Percentiles rank a stretch among this genome's conserved stretches.
Evolutionary conservation across 2,888 invertebrate genomes (phyloP).

Genomic region (Cylindroiulus punctatus): DNA sequence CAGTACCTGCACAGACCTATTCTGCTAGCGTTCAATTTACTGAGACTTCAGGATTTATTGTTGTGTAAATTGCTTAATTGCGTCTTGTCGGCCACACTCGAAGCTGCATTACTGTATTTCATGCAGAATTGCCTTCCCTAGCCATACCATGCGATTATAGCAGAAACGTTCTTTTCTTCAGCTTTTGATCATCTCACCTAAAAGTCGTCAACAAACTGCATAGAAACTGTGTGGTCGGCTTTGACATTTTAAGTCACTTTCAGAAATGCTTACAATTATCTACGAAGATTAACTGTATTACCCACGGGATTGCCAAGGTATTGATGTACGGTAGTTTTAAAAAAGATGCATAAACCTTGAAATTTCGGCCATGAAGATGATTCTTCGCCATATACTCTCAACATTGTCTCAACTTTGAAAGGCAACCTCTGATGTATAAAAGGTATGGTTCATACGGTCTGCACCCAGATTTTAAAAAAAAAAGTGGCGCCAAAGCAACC

Average conservation of each 20-base stretch:
- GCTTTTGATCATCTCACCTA: not conserved
- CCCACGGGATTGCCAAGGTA: too few species aligned
- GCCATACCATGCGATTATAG: not conserved
- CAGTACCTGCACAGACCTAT: too few species aligned
- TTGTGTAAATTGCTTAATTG: not conserved
- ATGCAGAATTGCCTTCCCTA: too few species aligned
- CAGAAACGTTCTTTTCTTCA: not conserved
- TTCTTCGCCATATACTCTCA: too few species aligned
- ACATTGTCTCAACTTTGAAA: too few species aligned
- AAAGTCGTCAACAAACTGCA: not conserved
- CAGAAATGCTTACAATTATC: too few species aligned
- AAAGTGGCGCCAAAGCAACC: not conserved
- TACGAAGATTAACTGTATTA: too few species aligned
- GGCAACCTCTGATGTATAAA: not conserved
- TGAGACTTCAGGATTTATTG: not conserved
- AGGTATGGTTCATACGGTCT: too few species aligned
- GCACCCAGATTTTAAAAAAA: not conserved
- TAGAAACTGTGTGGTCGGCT: not conserved
- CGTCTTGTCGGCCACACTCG: not conserved
- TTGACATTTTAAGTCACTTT: not conserved
- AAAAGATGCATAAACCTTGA: too few species aligned
- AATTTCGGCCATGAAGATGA: too few species aligned
- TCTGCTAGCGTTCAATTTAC: not conserved
- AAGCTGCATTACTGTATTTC: too few species aligned
- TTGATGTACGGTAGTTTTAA: too few species aligned